Evolutionary conservation across 2,797 vertebrate genomes (phyloP).

Genomic region (Sebastes matsubarae): DNA sequence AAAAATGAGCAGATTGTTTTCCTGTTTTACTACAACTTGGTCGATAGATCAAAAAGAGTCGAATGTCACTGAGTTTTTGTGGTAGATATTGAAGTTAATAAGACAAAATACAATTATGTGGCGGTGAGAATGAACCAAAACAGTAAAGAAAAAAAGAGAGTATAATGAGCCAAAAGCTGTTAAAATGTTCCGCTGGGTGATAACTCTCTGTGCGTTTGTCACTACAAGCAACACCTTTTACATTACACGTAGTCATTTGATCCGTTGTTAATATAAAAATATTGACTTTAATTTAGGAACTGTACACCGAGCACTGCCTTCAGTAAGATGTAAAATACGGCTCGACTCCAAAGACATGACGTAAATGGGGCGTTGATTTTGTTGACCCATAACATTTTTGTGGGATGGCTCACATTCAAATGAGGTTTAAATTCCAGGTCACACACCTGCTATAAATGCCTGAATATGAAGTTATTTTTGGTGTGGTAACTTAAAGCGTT

Average conservation of each 20-base stretch:
- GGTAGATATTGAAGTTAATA: not conserved
- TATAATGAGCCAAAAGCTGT: not conserved
- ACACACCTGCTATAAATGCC: slow-evolving; percentile 18
- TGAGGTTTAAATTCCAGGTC: slow-evolving; percentile 24
- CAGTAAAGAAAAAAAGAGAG: not conserved
- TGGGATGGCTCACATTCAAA: slow-evolving; percentile 3
- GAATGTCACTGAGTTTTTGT: not conserved
- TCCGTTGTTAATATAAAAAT: not conserved
- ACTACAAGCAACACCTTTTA: not conserved
- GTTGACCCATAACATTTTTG: slow-evolving; percentile 23
- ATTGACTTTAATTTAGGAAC: not conserved
- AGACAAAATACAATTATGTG: not conserved
- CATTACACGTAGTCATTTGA: not conserved
- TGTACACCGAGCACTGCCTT: not conserved
- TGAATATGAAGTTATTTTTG: slow-evolving; percentile 32
- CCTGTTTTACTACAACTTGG: not conserved
- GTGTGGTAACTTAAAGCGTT: slow-evolving; percentile 8
- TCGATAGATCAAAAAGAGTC: not conserved
- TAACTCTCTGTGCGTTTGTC: not conserved
- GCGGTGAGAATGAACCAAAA: not conserved
- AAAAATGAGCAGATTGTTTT: not conserved
- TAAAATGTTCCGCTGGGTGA: not conserved
- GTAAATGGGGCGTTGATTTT: slow-evolving; percentile 6
- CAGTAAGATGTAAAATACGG: not conserved
- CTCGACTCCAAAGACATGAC: not conserved